Evolutionary conservation across 2,888 invertebrate genomes (phyloP).

Genomic region (Anthophora plumipes): DNA sequence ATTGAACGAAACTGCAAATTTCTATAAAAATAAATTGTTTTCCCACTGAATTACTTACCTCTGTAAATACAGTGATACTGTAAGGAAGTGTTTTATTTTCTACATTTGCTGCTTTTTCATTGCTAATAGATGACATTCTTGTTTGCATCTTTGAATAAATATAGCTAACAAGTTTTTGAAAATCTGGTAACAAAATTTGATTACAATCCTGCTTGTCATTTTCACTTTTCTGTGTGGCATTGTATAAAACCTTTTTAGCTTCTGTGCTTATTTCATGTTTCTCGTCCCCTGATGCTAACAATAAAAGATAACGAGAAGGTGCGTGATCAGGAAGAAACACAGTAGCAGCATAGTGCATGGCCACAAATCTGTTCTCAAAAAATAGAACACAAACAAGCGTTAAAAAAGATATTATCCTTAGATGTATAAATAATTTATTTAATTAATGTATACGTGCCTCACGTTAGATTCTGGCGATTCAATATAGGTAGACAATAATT

Average conservation of each 20-base stretch:
- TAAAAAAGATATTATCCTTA: constrained; percentile 2
- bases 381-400: constrained; percentile 16
- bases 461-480: constrained; percentile 89
- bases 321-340: constrained; percentile 94
- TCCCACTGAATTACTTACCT: constrained; percentile 85
- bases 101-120: constrained; percentile 87
- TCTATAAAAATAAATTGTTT: constrained; percentile 2
- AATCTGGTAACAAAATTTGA: constrained; percentile 88
- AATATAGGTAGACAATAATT: constrained; percentile 90
- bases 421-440: not conserved
- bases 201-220: constrained; percentile 76
- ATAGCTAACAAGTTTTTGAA: constrained; percentile 90
- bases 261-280: constrained; percentile 92
- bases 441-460: constrained; percentile 69
- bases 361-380: constrained; percentile 87
- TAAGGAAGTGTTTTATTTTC: constrained; percentile 90
- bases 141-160: constrained; percentile 85
- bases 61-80: constrained; percentile 89
- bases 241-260: constrained; percentile 91
- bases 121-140: constrained; percentile 79
- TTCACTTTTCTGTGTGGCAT: constrained; percentile 85
- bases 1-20: not conserved
- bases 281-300: constrained; percentile 93
- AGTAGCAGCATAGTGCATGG: constrained; percentile 92
- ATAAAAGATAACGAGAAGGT: constrained; percentile 92